Conservation (phyloP, 2,888 invertebrate species). For the Mesorhabditis belari region DNA sequence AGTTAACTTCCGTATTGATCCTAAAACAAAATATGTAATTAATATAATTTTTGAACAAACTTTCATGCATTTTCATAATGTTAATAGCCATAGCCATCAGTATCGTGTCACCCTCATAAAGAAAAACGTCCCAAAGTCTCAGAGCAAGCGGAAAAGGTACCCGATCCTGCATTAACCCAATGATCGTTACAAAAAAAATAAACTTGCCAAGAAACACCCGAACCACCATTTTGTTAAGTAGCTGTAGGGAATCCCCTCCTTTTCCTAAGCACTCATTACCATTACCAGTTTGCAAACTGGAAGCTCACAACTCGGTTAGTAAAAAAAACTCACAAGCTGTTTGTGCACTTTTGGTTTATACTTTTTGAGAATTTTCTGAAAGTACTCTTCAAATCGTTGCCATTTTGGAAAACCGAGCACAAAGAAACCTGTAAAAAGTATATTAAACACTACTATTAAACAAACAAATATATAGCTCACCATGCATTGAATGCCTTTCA, state of each 20-base stretch:
- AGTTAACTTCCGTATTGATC: conserved; percentile 53
- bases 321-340: conserved; percentile 70
- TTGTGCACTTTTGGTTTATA: conserved; percentile 89
- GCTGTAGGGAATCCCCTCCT: conserved; percentile 85
- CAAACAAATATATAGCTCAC: conserved; percentile 55
- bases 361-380: conserved; percentile 86
- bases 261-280: conserved; percentile 61
- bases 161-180: too few species aligned
- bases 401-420: conserved; percentile 97
- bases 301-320: too few species aligned
- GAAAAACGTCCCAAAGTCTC: conserved; percentile 95
- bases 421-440: too few species aligned
- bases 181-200: too few species aligned
- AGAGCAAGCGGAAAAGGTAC: conserved; percentile 73
- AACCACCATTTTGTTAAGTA: conserved; percentile 99
- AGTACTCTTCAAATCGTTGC: conserved; percentile 86
- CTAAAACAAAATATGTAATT: too few species aligned
- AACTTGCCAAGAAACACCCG: conserved; percentile 95
- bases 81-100: conserved; percentile 91
- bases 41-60: conserved; percentile 57
- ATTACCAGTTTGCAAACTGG: too few species aligned
- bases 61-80: conserved; percentile 84
- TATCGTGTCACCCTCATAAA: conserved; percentile 86
- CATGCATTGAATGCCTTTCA: conserved; percentile 91
- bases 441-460: too few species aligned